Evolutionary conservation across 1,140 invertebrate species (phyloP), one percentile per base, ranked within the genome.

Genomic region (Drosophila guanche): DNA sequence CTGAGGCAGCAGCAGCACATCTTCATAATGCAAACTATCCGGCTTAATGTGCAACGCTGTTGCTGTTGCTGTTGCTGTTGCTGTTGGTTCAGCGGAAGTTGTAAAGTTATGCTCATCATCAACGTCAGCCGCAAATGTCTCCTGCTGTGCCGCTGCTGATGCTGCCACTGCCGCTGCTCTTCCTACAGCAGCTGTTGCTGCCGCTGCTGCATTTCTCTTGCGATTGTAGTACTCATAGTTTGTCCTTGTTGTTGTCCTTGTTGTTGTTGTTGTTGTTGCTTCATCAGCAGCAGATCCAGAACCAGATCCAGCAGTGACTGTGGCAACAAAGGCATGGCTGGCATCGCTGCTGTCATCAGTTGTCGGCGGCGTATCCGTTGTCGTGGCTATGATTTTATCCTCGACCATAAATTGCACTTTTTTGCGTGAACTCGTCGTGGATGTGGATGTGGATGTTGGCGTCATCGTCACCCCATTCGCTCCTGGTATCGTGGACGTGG

Each of bases 351-450:
- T 80, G 72, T 85, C 80, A 80, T 83, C 76, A 88, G 83, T 81
- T 59, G 83, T 47, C 69, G 81, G 37, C 67, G 66, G 48, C 48
- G 79, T 56, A 25, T 55, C 48, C 12, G 68, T 41, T 54, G 71
- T 68, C 63, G 65, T 66, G 67, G 67, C 83, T 88, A 88, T 88
- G 76, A 89, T 75, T 90, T 93, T 93, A 70, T 92, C 93, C 91
- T 94, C 93, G 53, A 93, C 93, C 69, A 93, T 90, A 92, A 94
- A 94, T 88, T 94, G 93, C 54, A 94, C 93, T 79, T 93, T 92
- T 91, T 94, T 94, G 79, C 93, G 84, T 61, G 86, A 60, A 48
- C 73, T 79, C 63, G 79, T 20, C n/a, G n/a, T n/a, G n/a, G n/a
- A 52, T 52, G 70, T 74, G 33, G 67, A 46, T 65, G 63, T 67